Conservation (phyloP, 2,797 vertebrate genomes). For the Bucorvus abyssinicus region DNA sequence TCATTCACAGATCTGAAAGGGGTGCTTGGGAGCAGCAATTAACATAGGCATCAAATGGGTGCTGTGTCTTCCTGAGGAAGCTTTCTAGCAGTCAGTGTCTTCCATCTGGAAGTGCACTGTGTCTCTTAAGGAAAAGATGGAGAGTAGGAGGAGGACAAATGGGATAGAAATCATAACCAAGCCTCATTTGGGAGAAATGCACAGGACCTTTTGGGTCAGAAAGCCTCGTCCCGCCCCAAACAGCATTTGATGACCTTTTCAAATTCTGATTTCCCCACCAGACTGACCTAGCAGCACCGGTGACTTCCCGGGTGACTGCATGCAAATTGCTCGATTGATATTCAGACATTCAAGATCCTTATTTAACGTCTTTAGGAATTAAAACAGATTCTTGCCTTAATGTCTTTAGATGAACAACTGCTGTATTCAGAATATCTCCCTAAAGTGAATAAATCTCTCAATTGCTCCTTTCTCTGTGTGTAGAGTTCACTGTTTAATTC, state of each 20-base stretch:
- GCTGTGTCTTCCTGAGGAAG: not conserved
- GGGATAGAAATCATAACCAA: not conserved
- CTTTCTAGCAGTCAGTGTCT: not conserved
- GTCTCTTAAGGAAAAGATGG: not conserved
- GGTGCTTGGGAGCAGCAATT: not conserved
- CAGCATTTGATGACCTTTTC: not conserved
- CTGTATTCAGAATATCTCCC: conserved; percentile 11
- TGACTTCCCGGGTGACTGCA: not conserved
- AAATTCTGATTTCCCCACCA: not conserved
- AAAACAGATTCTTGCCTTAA: not conserved
- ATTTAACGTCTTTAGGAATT: conserved; percentile 4
- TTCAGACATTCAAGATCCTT: not conserved
- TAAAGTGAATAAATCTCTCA: not conserved
- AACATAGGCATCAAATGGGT: not conserved
- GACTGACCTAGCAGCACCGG: not conserved
- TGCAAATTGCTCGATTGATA: conserved; percentile 9
- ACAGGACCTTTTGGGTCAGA: not conserved
- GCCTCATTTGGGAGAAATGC: not conserved
- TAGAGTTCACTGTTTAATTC: conserved; percentile 19
- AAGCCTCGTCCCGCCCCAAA: not conserved
- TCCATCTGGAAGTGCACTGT: not conserved
- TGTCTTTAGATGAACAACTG: not conserved
- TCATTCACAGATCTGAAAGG: conserved; percentile 16
- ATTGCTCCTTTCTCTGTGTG: not conserved
- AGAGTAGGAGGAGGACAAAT: not conserved